Evolutionary conservation across 2,888 invertebrate species (phyloP), one percentile per base, ranked within the genome.

Genomic region (Meiosimyza platycephala): DNA sequence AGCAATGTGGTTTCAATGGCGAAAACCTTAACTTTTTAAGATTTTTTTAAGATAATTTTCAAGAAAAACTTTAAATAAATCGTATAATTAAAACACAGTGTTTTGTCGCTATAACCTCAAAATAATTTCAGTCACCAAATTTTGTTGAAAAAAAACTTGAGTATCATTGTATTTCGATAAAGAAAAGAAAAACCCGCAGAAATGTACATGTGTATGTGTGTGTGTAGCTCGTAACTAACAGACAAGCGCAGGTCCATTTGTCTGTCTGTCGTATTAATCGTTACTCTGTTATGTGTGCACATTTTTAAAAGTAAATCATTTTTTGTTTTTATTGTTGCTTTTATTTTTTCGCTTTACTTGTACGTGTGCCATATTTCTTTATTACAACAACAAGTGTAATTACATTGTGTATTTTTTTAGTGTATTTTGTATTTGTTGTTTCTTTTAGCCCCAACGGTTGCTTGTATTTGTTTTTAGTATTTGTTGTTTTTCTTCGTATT

Each of bases 331-430:
- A 15, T 28, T 28, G 15, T 67, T 40, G 9, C 16, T 52, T 40
- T 28, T 50, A 59, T 3, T n/a, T 50, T 28, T 40, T 40, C 9
- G 40, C 40, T 40, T 51, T 16, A n/a, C 16, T 63, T 40, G 51
- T 51, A 51, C 52, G 50, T 68, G 68, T 50, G 59, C 68, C 68
- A 68, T 59, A 68, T 68, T 68, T 59, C 48, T 59, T 33, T 16
- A 67, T n/a, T 47, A 67, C 28, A 66, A 66, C 15, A 66, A 52
- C 11, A 65, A 65, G 40, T 40, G 9, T 40, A 40, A 40, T 40
- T 40, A 40, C 9, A 40, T 40, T 40, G 40, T 40, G 40, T 40
- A 40, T 40, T 40, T 40, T 40, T 40, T n/a, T 63, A 63, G 28
- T 47, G 16, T n/a, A 47, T 18, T 6, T 28, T 33, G 60, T 60